These are phyloP conservation scores for Amblyjoppa fuscipennis DNA, from an alignment of 2,888 invertebrate species.

Conservation along the genomic window DNA sequence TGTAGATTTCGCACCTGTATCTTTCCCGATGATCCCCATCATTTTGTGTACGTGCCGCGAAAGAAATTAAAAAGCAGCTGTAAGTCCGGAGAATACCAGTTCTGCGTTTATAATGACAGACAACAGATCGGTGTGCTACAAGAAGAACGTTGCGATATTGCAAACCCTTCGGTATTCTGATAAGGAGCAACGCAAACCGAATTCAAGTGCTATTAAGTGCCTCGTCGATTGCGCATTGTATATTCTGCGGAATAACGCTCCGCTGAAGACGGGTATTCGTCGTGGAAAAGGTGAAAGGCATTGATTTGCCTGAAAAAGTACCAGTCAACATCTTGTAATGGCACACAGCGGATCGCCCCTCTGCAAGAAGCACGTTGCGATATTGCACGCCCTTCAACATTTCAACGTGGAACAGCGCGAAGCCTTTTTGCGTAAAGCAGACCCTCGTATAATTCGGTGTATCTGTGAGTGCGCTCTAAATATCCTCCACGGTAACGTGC, in stretches of 20 bases:
- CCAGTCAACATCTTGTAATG: not conserved
- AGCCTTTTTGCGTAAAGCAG: slow-evolving; percentile 2
- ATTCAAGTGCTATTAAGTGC: not conserved
- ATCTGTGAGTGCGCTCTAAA: not conserved
- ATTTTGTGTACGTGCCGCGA: not conserved
- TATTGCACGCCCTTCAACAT: slow-evolving; percentile 9
- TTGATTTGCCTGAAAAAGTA: not conserved
- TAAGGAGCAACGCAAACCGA: not conserved
- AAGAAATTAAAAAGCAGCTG: not conserved
- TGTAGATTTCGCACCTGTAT: not conserved
- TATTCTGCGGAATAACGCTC: too few species aligned
- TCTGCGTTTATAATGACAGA: not conserved
- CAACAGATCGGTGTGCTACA: not conserved
- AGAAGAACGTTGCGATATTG: not conserved
- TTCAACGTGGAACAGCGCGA: not conserved
- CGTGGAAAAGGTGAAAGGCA: not conserved
- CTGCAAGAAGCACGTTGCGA: slow-evolving; percentile 11
- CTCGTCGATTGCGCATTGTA: not conserved
- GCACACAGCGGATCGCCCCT: not conserved
- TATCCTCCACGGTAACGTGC: not conserved
- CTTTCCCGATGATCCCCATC: not conserved
- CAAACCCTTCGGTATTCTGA: not conserved
- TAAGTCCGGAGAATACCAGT: not conserved
- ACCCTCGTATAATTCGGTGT: not conserved
- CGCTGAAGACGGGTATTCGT: not conserved